Evolutionary conservation across 2,113 vertebrate species (phyloP).

Genomic region (Gallinago media): DNA sequence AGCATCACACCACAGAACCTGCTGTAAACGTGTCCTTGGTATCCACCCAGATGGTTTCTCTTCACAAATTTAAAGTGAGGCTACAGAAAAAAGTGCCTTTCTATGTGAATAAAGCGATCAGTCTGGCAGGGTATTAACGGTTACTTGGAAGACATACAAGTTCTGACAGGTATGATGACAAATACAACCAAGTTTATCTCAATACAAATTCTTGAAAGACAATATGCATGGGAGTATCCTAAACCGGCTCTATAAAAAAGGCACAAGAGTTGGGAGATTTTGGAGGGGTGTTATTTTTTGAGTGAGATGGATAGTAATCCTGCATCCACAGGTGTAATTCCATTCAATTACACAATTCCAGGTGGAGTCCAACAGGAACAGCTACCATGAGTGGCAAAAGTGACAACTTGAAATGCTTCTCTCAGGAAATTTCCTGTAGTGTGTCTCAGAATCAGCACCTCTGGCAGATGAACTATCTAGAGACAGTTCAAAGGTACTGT

Average conservation of each 20-base stretch:
- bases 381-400: not conserved
- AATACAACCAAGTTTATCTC: not conserved
- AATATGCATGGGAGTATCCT: accelerated
- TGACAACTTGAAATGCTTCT: not conserved
- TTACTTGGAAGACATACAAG: not conserved
- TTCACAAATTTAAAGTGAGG: not conserved
- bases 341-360: not conserved
- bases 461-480: not conserved
- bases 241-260: not conserved
- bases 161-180: not conserved
- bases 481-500: not conserved
- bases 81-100: not conserved
- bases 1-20: not conserved
- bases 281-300: not conserved
- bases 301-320: not conserved
- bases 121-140: not conserved
- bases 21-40: not conserved
- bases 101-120: not conserved
- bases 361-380: not conserved
- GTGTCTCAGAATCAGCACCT: not conserved
- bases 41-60: not conserved
- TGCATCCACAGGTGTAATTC: not conserved
- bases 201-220: not conserved
- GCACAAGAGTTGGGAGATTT: not conserved
- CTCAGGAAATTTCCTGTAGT: not conserved